These are phyloP conservation scores for Podargus strigoides DNA, from an alignment of 2,797 vertebrate genomes.

Conservation along the genomic window DNA sequence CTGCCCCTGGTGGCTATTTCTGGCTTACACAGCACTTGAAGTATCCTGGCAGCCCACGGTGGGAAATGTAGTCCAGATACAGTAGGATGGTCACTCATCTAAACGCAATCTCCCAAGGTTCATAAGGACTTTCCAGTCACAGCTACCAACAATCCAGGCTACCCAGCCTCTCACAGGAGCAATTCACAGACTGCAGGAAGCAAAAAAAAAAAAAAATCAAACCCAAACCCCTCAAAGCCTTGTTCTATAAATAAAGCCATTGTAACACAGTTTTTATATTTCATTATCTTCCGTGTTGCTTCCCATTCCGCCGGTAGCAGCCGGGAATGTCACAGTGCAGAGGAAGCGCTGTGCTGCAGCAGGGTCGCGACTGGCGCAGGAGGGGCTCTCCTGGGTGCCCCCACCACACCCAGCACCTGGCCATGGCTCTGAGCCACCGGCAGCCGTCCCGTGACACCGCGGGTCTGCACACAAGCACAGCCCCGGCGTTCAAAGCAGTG, in stretches of 20 bases:
- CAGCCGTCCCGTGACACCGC: neutral
- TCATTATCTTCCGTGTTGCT: neutral
- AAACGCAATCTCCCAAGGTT: neutral
- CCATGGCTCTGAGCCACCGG: accelerated
- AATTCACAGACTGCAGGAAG: neutral
- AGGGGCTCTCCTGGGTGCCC: neutral
- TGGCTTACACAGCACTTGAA: neutral
- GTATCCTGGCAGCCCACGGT: neutral
- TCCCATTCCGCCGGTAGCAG: neutral
- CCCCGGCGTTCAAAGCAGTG: accelerated
- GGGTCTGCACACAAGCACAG: neutral
- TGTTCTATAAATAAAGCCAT: conserved; percentile 28
- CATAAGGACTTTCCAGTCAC: neutral
- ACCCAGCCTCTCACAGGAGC: neutral
- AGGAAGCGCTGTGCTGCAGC: neutral
- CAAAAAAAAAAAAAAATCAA: neutral
- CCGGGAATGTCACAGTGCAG: neutral
- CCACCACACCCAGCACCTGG: neutral
- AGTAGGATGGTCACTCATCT: conserved; percentile 2
- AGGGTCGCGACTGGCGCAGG: accelerated
- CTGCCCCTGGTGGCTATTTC: conserved; percentile 37
- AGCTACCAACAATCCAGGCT: neutral
- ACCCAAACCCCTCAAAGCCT: neutral
- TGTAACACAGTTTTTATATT: neutral
- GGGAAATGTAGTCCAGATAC: neutral